These are phyloP conservation scores for Bos javanicus DNA, from an alignment of 2,113 vertebrate genomes.

Conservation along the genomic window DNA sequence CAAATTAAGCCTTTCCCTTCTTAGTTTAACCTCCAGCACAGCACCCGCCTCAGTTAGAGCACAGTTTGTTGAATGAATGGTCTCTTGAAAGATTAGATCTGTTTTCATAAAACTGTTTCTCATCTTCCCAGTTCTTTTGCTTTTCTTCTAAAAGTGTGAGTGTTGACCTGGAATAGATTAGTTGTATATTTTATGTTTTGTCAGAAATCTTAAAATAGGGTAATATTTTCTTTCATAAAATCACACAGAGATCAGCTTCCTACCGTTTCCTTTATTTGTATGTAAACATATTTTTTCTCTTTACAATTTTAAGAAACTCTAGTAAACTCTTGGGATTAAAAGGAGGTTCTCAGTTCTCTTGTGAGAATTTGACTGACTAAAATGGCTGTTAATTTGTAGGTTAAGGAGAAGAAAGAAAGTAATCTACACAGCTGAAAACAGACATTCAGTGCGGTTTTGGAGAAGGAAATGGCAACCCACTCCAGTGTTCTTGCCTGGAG, in stretches of 20 bases:
- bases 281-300: slow-evolving; percentile 2
- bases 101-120: not conserved
- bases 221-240: not conserved
- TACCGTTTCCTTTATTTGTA: not conserved
- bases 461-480: no score
- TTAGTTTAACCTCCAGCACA: not conserved
- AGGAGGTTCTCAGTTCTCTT: not conserved
- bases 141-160: not conserved
- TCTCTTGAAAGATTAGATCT: not conserved
- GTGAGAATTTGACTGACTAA: not conserved
- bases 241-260: not conserved
- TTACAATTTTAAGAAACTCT: not conserved
- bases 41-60: not conserved
- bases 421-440: not conserved
- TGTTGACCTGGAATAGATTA: not conserved
- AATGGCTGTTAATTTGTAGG: not conserved
- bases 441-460: not conserved
- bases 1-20: not conserved
- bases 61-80: not conserved
- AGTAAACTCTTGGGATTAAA: not conserved
- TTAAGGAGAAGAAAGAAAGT: not conserved
- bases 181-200: not conserved
- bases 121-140: not conserved
- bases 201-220: not conserved
- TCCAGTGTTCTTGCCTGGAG: no score